Evolutionary conservation across 2,797 vertebrate species (phyloP).

Genomic region (Gadopsis bispinosus): DNA sequence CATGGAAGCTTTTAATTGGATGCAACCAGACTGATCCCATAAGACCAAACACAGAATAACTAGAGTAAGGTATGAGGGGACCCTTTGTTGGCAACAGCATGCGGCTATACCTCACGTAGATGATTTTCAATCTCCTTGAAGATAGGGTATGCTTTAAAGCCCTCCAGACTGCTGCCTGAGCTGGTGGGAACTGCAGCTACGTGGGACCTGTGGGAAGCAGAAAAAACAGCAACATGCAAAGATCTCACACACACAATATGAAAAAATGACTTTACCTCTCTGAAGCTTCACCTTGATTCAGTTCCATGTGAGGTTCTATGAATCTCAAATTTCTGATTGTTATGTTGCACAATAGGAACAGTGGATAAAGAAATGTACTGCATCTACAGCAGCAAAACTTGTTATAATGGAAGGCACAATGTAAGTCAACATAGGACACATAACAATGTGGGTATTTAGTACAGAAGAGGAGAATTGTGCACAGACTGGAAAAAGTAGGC

Average conservation of each 20-base stretch:
- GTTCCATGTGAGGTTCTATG: not conserved
- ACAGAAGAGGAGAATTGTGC: not conserved
- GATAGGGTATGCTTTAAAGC: constrained; percentile 89
- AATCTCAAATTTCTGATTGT: not conserved
- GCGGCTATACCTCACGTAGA: constrained; percentile 87
- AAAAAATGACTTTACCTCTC: not conserved
- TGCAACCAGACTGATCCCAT: not conserved
- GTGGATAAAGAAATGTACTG: not conserved
- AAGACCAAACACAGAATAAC: not conserved
- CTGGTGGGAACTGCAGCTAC: constrained; percentile 85
- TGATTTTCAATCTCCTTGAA: constrained; percentile 96
- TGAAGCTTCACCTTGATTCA: not conserved
- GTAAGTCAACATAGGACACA: not conserved
- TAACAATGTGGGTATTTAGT: not conserved
- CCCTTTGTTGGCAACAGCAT: not conserved
- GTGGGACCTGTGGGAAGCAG: constrained; percentile 68
- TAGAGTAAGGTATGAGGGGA: not conserved
- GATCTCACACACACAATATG: not conserved
- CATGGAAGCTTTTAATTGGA: not conserved
- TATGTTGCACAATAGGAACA: not conserved
- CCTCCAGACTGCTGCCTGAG: constrained; percentile 79
- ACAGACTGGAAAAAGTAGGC: not conserved
- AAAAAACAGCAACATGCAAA: not conserved
- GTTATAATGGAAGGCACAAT: not conserved
- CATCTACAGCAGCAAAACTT: not conserved